Base-by-base conservation (phyloP, 1,140 invertebrate species). In the Cotesia vestalis region DNA sequence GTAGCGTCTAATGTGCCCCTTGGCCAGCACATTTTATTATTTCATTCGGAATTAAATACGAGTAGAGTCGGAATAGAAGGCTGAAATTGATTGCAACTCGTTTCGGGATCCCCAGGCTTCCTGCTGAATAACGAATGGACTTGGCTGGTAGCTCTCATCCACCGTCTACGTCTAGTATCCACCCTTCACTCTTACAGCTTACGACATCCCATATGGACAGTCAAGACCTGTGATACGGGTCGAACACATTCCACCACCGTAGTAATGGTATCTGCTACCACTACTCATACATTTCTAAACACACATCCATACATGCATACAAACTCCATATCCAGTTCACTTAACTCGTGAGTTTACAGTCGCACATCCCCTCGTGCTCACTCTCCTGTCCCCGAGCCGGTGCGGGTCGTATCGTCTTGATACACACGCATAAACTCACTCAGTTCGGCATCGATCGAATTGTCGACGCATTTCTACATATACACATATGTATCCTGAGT, bases 61-160 rank as follows among this genome's bases (percentile, higher is more conserved):
- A 20, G 57, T 27, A 27, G 27, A 27, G 27, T 27, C 27, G 27
- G 27, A 27, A 71, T 59, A 51, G 62, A 71, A 66, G 62, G 62
- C 57, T 66, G 34, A 71, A 71, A 71, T 71, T 66, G 70, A 71
- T 71, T 64, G 70, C 62, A 36, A 40, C 62, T 66, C 69, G 52
- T 60, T 71, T 34, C 51, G 12, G 35, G 17, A 51, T 17, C 35
- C 61, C 27, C 12, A 36, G 69, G 69, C 46, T 64, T 52, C 14
- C 60, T 71, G 12, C 61, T 71, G 70, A 71, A 71, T 71, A 71
- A 71, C 53, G 51, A 66, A 71, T 64, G 51, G 60, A 71, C 60
- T 71, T 59, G 61, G 40, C 14, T 59, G 61, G 40, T 36, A 59
- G 14, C 62, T 66, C 52, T 46, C 52, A 53, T 68, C 35, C 60